Conservation (phyloP, 2,113 vertebrate species). For the Macrotus californicus region DNA sequence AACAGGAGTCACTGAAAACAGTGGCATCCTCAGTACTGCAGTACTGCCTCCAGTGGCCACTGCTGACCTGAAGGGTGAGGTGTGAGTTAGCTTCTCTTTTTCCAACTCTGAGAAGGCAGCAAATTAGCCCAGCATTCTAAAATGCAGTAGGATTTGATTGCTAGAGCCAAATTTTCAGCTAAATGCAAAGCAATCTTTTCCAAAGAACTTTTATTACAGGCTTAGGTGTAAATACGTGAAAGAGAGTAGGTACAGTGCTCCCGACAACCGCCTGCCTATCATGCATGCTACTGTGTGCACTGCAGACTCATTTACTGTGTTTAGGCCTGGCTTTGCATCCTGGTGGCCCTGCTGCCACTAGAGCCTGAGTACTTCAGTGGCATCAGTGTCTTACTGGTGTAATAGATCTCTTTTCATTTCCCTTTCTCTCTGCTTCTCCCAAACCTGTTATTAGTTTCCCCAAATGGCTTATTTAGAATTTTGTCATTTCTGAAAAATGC, state of each 20-base stretch:
- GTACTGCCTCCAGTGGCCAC: background rate
- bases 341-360: background rate
- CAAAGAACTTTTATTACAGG: constrained; percentile 41
- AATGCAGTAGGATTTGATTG: constrained; percentile 34
- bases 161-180: constrained; percentile 33
- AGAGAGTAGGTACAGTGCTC: background rate
- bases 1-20: background rate
- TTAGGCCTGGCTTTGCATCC: constrained; percentile 25
- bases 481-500: constrained; percentile 24
- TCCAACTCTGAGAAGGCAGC: background rate
- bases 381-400: constrained; percentile 34
- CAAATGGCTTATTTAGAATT: constrained; percentile 32
- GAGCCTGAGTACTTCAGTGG: background rate
- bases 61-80: background rate
- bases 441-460: background rate
- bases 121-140: constrained; percentile 35
- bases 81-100: background rate
- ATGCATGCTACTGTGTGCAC: constrained; percentile 17
- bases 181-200: constrained; percentile 29
- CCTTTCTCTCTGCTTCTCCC: background rate
- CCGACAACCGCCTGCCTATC: background rate
- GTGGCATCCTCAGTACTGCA: background rate
- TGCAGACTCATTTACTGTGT: constrained; percentile 10
- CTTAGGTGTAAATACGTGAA: constrained; percentile 26
- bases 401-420: background rate